These are phyloP conservation scores for Octodon degus DNA, from an alignment of 2,113 vertebrate species.

Conservation along the genomic window DNA sequence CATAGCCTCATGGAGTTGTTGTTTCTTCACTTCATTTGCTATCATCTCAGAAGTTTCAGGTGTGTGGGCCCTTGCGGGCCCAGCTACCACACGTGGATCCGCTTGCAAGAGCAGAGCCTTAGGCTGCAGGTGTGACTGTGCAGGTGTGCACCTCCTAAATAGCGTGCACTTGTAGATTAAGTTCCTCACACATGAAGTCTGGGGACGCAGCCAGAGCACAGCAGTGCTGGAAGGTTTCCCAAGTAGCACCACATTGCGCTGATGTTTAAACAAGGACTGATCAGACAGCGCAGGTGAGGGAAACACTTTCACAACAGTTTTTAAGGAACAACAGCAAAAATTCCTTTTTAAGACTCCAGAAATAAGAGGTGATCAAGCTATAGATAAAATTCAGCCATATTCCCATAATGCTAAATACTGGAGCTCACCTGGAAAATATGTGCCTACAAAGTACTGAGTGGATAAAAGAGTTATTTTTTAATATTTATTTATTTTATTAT, in stretches of 20 bases:
- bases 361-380: background rate
- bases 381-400: background rate
- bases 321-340: background rate
- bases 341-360: background rate
- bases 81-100: too few relatives aligned
- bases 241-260: too few relatives aligned
- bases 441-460: background rate
- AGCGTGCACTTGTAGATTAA: too few relatives aligned
- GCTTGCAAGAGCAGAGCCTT: too few relatives aligned
- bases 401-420: background rate
- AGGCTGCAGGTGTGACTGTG: background rate
- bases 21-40: too few relatives aligned
- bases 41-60: too few relatives aligned
- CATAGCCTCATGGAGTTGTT: too few relatives aligned
- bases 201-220: background rate
- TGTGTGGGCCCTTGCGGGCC: background rate
- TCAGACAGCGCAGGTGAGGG: background rate
- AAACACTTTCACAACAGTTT: background rate
- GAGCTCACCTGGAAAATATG: background rate
- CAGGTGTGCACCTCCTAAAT: background rate
- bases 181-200: too few relatives aligned
- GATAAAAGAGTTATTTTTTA: background rate
- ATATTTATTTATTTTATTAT: too few relatives aligned
- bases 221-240: background rate
- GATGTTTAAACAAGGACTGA: background rate